Conservation (phyloP, 2,113 vertebrate genomes). For the Tinamus guttatus region DNA sequence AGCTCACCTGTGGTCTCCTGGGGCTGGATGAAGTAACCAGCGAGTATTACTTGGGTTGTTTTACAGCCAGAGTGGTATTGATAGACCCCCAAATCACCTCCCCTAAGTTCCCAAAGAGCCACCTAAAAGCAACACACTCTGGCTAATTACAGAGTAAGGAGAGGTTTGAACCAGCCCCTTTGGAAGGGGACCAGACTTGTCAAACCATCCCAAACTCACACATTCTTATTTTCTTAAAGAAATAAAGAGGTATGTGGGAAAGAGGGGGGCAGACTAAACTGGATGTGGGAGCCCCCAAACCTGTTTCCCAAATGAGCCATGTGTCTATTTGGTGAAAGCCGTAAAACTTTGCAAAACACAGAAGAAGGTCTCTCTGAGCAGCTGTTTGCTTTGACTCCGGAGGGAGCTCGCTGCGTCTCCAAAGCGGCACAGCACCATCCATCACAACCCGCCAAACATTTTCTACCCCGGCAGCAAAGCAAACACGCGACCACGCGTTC, state of each 20-base stretch:
- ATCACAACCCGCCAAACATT: constrained; percentile 54
- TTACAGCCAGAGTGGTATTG: not conserved
- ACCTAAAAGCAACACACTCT: constrained; percentile 34
- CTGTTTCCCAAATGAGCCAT: constrained; percentile 45
- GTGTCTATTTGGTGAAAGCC: constrained; percentile 56
- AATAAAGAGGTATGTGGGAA: constrained; percentile 44
- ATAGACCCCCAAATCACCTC: not conserved
- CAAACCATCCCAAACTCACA: not conserved
- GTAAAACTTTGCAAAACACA: constrained; percentile 55
- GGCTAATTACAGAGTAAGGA: constrained; percentile 46
- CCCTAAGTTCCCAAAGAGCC: constrained; percentile 25
- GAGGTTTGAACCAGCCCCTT: constrained; percentile 6
- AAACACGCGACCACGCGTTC: constrained; percentile 59
- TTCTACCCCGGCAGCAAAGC: constrained; percentile 60
- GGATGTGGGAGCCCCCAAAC: constrained; percentile 62
- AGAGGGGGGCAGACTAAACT: constrained; percentile 49
- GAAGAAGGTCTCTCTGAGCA: constrained; percentile 47
- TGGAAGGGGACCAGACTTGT: not conserved
- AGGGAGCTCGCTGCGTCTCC: constrained; percentile 48
- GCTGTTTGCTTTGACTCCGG: constrained; percentile 63
- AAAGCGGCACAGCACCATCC: constrained; percentile 56
- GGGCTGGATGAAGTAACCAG: not conserved
- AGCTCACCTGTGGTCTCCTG: constrained; percentile 15
- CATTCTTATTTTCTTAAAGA: constrained; percentile 50
- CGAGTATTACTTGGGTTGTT: not conserved